Evolutionary conservation across 2,797 vertebrate species (phyloP), one percentile per base, ranked within the genome.

Genomic region (Taenioides sp.): DNA sequence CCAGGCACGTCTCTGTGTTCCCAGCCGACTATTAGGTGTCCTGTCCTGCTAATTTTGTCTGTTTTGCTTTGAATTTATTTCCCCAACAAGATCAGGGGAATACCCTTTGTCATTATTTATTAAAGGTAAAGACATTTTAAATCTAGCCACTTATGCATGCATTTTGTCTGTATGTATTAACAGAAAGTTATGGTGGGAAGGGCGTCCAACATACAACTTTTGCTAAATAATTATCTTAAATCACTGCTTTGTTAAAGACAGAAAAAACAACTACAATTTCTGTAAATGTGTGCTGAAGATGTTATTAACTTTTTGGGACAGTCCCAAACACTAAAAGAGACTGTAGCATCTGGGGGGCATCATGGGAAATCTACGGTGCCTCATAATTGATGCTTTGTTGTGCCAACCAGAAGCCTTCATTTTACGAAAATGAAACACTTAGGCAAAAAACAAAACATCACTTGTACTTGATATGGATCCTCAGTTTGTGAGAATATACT

Each of bases 41-140:
- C 28, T 85, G 60, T 34, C 20, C 34, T 37, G 69, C 68, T 70
- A 73, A 71, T 80, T 66, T 67, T 40, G 4, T 67, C 11, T 52
- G 27, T 12, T 27, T 43, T 67, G 37, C 49, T 66, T 59, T 64
- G 40, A 67, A 59, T 70, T 57, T 63, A 69, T 17, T 57, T 63
- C 28, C 73, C 25, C 10, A 58, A 22, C 22, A 58, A 9, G 4
- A 23, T 25, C 22, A 58, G 22, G 7, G 20, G 9, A n/a, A 55
- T 52, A 22, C 43, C 43, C 43, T 47, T 55, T 55, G 54, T 10
- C 52, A 3, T 54, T n/a, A 54, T 6, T n/a, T 54, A 22, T 54
- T 22, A 47, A 47, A 47, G 43, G 20, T 52, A 55, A 55, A 55
- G n/a, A 23, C 3, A 22, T 55, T 20, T 55, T 57, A 10, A 57